Base-by-base conservation (phyloP, 2,113 vertebrate species). In the Channa argus region DNA sequence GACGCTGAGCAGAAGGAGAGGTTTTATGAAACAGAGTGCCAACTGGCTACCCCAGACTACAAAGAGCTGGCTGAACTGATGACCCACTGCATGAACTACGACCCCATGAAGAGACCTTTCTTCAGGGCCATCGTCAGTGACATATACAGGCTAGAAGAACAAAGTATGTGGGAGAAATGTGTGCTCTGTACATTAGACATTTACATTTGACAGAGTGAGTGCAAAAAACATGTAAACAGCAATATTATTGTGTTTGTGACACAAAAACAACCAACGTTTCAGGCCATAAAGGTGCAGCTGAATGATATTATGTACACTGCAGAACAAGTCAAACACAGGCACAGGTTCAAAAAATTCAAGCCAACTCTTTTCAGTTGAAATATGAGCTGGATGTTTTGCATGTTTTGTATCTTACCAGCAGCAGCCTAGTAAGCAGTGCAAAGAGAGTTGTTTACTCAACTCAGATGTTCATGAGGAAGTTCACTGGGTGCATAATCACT, bases 31-130 rank as follows among this genome's bases (percentile, higher is more conserved):
- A 96, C 94, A 0, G 94, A 95, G 58, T 97, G 95, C 37, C 93
- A 95, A 63, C 90, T 99, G 79, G 95, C 95, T 10, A 96, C 96
- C 0, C 97, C 97, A 0, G 96, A 97, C 2, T 98, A 96, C 90
- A 95, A 89, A 80, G 97, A 98, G 65, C 94, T 99, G 44, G 98
- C 97, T 6, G 94, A 98, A 46, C 95, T 99, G 70, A 99, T 99
- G 96, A 98, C 95, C 36, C 94, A 96, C 90, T 99, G 98, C 93
- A 98, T 99, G 98, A 97, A 96, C 93, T 99, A 99, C 0, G 96
- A 99, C 86, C 95, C 96, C 87, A 96, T 93, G 62, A 96, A 97
- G 93, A 96, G 98, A 76, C 97, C 96, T 9, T 99, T 98, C 94
- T 99, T 99, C 94, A 95, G 97, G 55, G 98, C 98, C 5, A 98